Percentiles rank a stretch among this genome's conserved stretches.
phyloP scores from a whole-genome alignment of 1,140 invertebrate genomes.

The Cephus cinctus region DNA sequence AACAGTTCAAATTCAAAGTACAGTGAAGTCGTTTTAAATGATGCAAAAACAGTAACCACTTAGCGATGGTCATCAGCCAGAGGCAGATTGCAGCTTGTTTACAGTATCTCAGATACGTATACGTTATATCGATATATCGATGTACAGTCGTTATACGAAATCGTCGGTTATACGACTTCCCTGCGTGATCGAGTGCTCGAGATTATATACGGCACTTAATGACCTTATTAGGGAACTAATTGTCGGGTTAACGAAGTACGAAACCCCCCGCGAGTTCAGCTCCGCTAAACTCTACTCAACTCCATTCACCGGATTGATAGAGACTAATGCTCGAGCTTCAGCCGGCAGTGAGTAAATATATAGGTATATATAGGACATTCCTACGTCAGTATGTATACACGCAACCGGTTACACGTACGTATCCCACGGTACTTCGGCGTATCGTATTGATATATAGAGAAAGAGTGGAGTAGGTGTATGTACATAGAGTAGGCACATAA shows the following conservation, averaged over 20 bases:
- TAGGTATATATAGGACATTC: neutral
- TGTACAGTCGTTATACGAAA: too few relatives aligned
- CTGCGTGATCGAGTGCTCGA: neutral
- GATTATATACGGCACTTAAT: slow-evolving; percentile 28
- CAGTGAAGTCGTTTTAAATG: too few relatives aligned
- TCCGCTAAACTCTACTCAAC: slow-evolving; percentile 11
- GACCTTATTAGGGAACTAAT: slow-evolving; percentile 41
- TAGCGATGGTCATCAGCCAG: too few relatives aligned
- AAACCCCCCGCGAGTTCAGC: slow-evolving; percentile 17
- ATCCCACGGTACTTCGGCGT: too few relatives aligned
- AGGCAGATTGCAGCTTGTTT: too few relatives aligned
- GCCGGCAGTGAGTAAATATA: neutral
- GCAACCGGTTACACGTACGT: neutral
- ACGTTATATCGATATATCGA: too few relatives aligned
- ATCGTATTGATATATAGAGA: too few relatives aligned
- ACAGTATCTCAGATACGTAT: too few relatives aligned
- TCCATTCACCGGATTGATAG: slow-evolving; percentile 31
- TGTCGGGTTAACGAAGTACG: slow-evolving; percentile 36
- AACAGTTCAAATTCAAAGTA: too few relatives aligned
- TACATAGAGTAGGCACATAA: slow-evolving; percentile 33
- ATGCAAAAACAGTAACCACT: too few relatives aligned
- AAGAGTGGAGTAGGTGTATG: slow-evolving; percentile 16
- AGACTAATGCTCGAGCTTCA: slow-evolving; percentile 29
- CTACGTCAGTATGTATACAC: neutral
- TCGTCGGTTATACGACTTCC: too few relatives aligned